Percentiles rank a stretch among this genome's conserved stretches.
These are phyloP conservation scores for Thecocarcelia acutangulata DNA, from an alignment of 2,888 invertebrate species.

Conservation along the genomic window DNA sequence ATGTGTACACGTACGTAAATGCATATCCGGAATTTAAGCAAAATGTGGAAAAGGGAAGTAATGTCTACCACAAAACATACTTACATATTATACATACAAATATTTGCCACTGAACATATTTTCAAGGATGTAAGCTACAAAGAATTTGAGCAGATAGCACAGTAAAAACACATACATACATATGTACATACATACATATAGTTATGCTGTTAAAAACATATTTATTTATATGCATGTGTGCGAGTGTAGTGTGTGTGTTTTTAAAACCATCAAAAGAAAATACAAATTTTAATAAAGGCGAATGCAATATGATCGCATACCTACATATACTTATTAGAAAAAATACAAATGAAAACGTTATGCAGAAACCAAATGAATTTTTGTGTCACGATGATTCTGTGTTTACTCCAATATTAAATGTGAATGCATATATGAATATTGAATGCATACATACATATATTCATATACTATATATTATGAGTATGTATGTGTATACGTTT, in stretches of 20 bases:
- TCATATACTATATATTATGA: background rate
- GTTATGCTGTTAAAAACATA: background rate
- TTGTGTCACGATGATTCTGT: too few relatives aligned
- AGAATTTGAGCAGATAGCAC: too few relatives aligned
- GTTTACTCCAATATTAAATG: background rate
- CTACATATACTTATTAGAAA: too few relatives aligned
- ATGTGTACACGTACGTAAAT: too few relatives aligned
- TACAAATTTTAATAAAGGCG: background rate
- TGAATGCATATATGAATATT: background rate
- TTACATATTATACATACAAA: too few relatives aligned
- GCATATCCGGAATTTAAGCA: too few relatives aligned
- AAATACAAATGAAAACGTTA: background rate
- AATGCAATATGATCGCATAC: background rate
- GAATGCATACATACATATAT: slow-evolving; percentile 4
- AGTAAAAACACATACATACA: too few relatives aligned
- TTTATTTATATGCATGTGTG: background rate
- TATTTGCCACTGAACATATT: too few relatives aligned
- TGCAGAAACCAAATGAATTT: too few relatives aligned
- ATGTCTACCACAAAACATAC: too few relatives aligned
- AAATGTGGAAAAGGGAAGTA: too few relatives aligned
- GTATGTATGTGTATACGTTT: background rate
- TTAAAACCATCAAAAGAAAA: background rate
- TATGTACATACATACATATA: background rate
- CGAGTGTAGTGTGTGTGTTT: slow-evolving; percentile 13
- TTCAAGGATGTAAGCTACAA: too few relatives aligned